Evolutionary conservation across 2,888 invertebrate species (phyloP).

Genomic region (Tipula unca): DNA sequence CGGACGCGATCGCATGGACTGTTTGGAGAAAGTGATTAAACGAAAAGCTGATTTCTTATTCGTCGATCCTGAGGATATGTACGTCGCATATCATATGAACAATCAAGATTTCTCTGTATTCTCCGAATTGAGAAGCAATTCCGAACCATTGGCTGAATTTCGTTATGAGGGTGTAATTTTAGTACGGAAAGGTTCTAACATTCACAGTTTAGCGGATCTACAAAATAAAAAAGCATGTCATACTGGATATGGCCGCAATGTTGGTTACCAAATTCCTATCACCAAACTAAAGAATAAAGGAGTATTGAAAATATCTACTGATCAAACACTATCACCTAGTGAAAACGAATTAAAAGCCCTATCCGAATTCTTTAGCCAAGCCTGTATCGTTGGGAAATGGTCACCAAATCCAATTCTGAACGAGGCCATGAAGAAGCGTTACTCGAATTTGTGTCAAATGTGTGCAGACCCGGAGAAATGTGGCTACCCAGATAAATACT

Average conservation of each 20-base stretch:
- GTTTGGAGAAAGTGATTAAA: slow-evolving; percentile 64
- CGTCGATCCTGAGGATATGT: slow-evolving; percentile 83
- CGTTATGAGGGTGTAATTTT: slow-evolving; percentile 76
- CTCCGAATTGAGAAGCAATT: slow-evolving; percentile 66
- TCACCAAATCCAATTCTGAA: slow-evolving; percentile 66
- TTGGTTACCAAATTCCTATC: slow-evolving; percentile 76
- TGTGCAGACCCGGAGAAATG: slow-evolving; percentile 70
- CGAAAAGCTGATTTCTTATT: slow-evolving; percentile 73
- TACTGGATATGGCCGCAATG: slow-evolving; percentile 78
- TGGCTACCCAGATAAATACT: slow-evolving; percentile 73
- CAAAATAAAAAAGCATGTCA: slow-evolving; percentile 76
- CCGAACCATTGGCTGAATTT: slow-evolving; percentile 66
- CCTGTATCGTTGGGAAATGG: slow-evolving; percentile 84
- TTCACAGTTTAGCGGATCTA: slow-evolving; percentile 58
- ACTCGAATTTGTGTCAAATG: slow-evolving; percentile 66
- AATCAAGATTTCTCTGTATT: slow-evolving; percentile 67
- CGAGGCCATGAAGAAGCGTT: slow-evolving; percentile 59
- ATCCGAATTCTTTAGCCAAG: slow-evolving; percentile 68
- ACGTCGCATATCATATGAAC: slow-evolving; percentile 63
- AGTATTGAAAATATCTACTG: slow-evolving; percentile 37
- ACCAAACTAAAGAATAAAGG: slow-evolving; percentile 66
- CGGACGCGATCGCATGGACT: slow-evolving; percentile 67
- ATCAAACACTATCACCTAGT: slow-evolving; percentile 38
- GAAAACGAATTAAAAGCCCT: slow-evolving; percentile 77
- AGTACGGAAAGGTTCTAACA: slow-evolving; percentile 63